Conservation (phyloP, 2,113 vertebrate species). For the Oxyura jamaicensis region DNA sequence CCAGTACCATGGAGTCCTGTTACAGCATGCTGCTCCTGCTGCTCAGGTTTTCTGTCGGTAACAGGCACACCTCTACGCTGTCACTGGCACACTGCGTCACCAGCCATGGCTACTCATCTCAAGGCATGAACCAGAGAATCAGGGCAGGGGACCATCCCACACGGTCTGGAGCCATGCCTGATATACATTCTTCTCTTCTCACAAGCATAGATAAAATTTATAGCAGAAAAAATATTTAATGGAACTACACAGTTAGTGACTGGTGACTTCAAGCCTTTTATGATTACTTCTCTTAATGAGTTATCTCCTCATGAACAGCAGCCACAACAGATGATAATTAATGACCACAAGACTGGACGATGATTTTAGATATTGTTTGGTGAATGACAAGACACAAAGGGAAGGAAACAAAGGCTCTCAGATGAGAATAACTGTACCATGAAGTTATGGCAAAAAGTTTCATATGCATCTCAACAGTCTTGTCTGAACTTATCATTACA, state of each 20-base stretch:
- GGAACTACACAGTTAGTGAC: not conserved
- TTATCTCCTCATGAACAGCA: not conserved
- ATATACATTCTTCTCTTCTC: no score
- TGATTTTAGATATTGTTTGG: not conserved
- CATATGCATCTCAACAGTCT: not conserved
- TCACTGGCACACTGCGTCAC: no score
- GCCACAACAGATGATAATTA: not conserved
- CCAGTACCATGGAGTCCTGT: rapidly evolving
- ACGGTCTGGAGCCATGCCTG: no score
- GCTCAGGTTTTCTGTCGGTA: not conserved
- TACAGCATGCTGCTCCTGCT: not conserved
- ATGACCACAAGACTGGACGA: not conserved
- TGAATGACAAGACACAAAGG: not conserved
- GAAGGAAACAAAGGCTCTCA: not conserved
- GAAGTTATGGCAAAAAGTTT: not conserved
- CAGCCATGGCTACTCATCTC: no score
- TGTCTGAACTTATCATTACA: not conserved
- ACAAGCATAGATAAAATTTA: not conserved
- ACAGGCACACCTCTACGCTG: rapidly evolving
- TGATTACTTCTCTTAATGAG: not conserved
- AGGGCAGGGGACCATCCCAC: no score
- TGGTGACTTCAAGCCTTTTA: not conserved
- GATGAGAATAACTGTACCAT: not conserved
- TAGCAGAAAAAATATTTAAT: not conserved
- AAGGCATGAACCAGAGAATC: no score